These are phyloP conservation scores for Plestiodon gilberti DNA, from an alignment of 2,113 vertebrate genomes.

Conservation along the genomic window DNA sequence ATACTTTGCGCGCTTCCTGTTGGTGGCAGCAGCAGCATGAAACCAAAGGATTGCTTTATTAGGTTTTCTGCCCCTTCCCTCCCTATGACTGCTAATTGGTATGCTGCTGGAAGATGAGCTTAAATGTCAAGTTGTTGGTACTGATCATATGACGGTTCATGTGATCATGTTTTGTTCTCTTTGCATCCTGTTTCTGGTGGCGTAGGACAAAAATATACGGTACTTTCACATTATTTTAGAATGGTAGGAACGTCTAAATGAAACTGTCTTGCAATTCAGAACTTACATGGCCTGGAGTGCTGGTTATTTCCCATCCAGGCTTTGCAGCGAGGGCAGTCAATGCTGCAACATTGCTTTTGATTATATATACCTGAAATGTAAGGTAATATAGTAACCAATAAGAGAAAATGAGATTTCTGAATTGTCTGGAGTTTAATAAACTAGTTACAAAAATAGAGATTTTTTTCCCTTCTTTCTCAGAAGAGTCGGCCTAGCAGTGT, in stretches of 20 bases:
- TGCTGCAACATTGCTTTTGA: slow-evolving; percentile 74
- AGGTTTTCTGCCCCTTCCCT: neutral
- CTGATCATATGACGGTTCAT: neutral
- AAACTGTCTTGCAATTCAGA: neutral
- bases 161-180: neutral
- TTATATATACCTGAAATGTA: slow-evolving; percentile 73
- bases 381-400: slow-evolving; percentile 7
- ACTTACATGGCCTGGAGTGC: slow-evolving; percentile 67
- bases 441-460: neutral
- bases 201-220: neutral
- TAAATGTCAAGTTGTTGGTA: neutral
- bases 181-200: neutral
- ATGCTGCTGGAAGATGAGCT: neutral
- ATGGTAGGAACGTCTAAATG: neutral
- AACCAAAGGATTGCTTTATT: neutral
- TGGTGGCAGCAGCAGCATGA: neutral
- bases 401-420: neutral
- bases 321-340: slow-evolving; percentile 72
- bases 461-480: neutral
- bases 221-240: neutral
- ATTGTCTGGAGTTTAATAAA: neutral
- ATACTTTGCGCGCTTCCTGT: neutral
- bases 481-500: slow-evolving; percentile 12
- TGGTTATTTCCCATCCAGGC: slow-evolving; percentile 75
- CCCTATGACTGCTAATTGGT: neutral